phyloP scores from a whole-genome alignment of 2,113 vertebrate genomes.

The Bettongia penicillata region DNA sequence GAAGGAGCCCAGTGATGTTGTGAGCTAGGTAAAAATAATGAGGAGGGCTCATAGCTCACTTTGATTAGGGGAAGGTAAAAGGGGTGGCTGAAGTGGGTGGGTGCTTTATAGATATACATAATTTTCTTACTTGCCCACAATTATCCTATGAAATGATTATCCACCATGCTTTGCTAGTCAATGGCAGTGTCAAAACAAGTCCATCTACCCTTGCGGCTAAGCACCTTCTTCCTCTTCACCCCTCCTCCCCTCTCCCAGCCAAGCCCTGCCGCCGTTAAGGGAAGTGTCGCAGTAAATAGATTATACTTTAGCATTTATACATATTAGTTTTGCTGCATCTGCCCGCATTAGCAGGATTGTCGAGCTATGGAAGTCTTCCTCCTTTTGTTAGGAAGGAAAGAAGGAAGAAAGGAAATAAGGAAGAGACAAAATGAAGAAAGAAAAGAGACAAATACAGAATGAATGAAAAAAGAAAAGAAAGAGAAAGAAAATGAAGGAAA shows the following conservation, averaged over 20 bases:
- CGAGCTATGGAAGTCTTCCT: slow-evolving; percentile 63
- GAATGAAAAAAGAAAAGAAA: neutral
- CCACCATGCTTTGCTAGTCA: slow-evolving; percentile 83
- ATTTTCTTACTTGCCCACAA: slow-evolving; percentile 74
- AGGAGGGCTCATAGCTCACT: slow-evolving; percentile 69
- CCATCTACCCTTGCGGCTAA: slow-evolving; percentile 79
- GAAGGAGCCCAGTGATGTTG: slow-evolving; percentile 67
- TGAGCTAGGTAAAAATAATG: slow-evolving; percentile 73
- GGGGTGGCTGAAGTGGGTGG: slow-evolving; percentile 55
- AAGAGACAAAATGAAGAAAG: neutral
- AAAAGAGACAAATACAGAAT: neutral
- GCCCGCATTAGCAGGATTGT: slow-evolving; percentile 80
- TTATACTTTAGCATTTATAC: slow-evolving; percentile 84
- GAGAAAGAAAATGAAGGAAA: neutral
- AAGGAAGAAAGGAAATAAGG: neutral
- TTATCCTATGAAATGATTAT: slow-evolving; percentile 83
- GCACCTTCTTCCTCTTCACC: slow-evolving; percentile 70
- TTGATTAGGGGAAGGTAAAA: slow-evolving; percentile 67
- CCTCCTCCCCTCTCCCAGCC: neutral
- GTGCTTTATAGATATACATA: slow-evolving; percentile 44
- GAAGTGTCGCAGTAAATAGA: slow-evolving; percentile 80
- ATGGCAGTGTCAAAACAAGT: slow-evolving; percentile 87
- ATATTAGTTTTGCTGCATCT: slow-evolving; percentile 85
- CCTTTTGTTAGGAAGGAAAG: slow-evolving; percentile 61
- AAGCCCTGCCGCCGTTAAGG: slow-evolving; percentile 76